Evolutionary conservation across 2,113 vertebrate genomes (phyloP).

Genomic region (Rhadina sibilatrix): DNA sequence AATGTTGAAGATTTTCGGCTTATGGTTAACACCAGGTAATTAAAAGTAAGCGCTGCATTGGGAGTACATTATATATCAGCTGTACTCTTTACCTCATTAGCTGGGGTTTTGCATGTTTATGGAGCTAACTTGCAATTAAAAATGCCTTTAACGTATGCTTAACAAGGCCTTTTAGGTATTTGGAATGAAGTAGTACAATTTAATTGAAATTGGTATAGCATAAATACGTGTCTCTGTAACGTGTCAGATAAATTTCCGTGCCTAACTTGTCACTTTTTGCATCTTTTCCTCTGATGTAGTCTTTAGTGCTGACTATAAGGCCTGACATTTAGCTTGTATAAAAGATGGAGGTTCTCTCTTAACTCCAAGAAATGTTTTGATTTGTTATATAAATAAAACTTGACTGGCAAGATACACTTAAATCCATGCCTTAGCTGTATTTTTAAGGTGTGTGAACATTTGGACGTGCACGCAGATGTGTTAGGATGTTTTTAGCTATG

Average conservation of each 20-base stretch:
- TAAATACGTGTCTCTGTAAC: conserved; percentile 59
- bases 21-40: conserved; percentile 80
- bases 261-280: conserved; percentile 35
- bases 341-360: not conserved
- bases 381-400: not conserved
- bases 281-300: not conserved
- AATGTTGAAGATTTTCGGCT: conserved; percentile 78
- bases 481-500: not conserved
- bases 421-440: not conserved
- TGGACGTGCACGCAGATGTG: not conserved
- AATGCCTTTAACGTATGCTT: conserved; percentile 71
- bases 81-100: conserved; percentile 80
- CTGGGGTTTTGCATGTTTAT: conserved; percentile 78
- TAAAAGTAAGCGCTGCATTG: conserved; percentile 83
- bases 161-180: conserved; percentile 75
- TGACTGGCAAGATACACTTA: not conserved
- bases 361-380: not conserved
- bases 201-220: conserved; percentile 71
- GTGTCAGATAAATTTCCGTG: conserved; percentile 38
- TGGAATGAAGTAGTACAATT: conserved; percentile 65
- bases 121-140: conserved; percentile 79
- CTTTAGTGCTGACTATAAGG: not conserved
- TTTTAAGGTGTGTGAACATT: not conserved
- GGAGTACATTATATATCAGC: conserved; percentile 79
- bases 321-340: not conserved